phyloP scores from a whole-genome alignment of 2,797 vertebrate species.

The Centropyge bicolor region DNA sequence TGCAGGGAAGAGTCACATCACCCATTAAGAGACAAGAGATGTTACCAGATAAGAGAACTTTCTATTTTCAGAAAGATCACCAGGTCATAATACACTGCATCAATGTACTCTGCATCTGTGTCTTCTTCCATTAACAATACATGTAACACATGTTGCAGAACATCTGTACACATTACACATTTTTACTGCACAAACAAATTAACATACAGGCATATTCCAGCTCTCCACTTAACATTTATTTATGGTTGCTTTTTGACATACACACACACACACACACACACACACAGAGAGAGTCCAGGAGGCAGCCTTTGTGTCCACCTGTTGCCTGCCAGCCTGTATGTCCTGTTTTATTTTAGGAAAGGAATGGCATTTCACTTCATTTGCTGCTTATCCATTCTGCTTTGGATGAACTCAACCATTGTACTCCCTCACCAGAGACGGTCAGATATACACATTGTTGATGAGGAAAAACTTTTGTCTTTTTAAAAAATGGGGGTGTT shows the following conservation, averaged over 20 bases:
- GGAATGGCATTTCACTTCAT: conserved; percentile 84
- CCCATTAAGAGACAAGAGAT: neutral
- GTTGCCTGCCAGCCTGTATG: conserved; percentile 76
- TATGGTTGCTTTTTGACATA: conserved; percentile 4
- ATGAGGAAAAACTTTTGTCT: neutral
- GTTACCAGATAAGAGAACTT: neutral
- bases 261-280: neutral
- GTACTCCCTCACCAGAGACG: conserved; percentile 27
- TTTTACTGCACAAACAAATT: conserved; percentile 1
- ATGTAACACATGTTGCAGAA: neutral
- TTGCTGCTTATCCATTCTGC: conserved; percentile 72
- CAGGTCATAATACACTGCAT: neutral
- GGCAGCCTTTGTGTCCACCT: conserved; percentile 86
- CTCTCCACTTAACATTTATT: conserved; percentile 6
- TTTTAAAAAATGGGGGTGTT: neutral
- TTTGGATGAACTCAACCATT: conserved; percentile 64
- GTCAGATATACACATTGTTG: neutral
- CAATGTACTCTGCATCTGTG: neutral
- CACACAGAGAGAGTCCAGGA: conserved; percentile 53
- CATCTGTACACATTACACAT: neutral
- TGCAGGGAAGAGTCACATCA: neutral
- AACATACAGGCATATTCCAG: neutral
- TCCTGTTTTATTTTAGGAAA: conserved; percentile 87
- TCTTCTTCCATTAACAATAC: neutral
- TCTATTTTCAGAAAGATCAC: neutral